Evolutionary conservation across 2,888 invertebrate species (phyloP).

Genomic region (Aspidiotus rigidus): DNA sequence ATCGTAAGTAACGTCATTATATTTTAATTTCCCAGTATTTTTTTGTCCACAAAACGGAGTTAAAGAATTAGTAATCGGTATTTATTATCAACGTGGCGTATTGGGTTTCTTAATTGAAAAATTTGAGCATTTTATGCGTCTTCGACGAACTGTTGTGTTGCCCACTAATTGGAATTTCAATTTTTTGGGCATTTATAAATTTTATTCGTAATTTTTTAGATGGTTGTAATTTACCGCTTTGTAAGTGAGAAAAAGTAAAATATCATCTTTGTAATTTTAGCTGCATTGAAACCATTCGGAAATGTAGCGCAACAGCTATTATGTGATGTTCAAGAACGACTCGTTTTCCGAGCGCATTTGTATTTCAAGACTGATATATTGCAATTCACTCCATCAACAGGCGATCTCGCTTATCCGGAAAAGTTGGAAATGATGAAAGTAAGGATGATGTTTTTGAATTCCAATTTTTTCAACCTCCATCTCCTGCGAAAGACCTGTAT

Average conservation of each 20-base stretch:
- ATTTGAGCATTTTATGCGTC: too few species aligned
- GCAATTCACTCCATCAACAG: constrained; percentile 77
- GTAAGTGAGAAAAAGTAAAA: too few species aligned
- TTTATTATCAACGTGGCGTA: too few species aligned
- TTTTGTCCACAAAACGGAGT: too few species aligned
- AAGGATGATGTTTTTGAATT: not conserved
- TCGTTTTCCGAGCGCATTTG: constrained; percentile 90
- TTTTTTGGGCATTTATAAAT: not conserved
- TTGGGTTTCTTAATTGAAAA: too few species aligned
- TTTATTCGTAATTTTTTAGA: not conserved
- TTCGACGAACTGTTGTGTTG: too few species aligned
- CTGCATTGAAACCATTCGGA: constrained; percentile 66
- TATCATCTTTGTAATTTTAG: constrained; percentile 41
- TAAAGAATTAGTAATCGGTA: too few species aligned
- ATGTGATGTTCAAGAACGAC: constrained; percentile 89
- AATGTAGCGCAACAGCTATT: constrained; percentile 69
- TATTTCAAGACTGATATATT: constrained; percentile 87
- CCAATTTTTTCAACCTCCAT: not conserved
- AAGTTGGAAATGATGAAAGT: constrained; percentile 96
- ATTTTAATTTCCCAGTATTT: too few species aligned
- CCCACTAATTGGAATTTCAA: too few species aligned
- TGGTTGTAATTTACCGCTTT: too few species aligned
- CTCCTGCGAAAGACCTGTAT: not conserved
- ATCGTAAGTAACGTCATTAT: constrained; percentile 50
- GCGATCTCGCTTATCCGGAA: constrained; percentile 95